Evolutionary conservation across 2,113 vertebrate genomes (phyloP).

Genomic region (Nymphicus hollandicus): DNA sequence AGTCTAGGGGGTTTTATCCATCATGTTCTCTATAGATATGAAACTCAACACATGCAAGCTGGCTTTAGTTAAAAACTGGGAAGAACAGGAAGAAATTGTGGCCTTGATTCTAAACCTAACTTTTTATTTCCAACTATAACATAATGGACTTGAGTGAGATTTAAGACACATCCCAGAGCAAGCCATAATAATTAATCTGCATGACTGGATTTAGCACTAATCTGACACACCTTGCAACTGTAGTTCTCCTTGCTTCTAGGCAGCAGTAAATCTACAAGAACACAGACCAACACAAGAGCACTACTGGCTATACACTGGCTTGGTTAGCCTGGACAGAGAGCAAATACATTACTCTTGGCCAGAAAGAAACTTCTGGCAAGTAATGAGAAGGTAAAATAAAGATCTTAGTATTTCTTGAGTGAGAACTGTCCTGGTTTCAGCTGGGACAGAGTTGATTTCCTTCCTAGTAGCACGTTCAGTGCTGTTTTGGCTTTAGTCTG

Average conservation of each 20-base stretch:
- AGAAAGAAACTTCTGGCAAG: not conserved
- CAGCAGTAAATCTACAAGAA: not conserved
- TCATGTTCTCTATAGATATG: not conserved
- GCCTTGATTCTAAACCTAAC: not conserved
- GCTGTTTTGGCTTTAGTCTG: not conserved
- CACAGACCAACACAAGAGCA: not conserved
- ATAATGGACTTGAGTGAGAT: not conserved
- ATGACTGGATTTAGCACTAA: not conserved
- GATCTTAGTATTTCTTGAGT: not conserved
- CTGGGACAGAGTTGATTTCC: not conserved
- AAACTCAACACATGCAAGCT: not conserved
- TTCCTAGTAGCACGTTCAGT: not conserved
- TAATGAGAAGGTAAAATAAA: not conserved
- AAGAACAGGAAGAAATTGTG: not conserved
- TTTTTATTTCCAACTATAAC: not conserved
- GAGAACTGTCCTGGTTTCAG: not conserved
- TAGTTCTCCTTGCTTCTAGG: not conserved
- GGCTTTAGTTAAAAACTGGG: not conserved
- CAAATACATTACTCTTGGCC: fast-evolving
- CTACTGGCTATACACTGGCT: not conserved
- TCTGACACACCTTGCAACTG: not conserved
- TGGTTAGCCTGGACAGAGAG: not conserved
- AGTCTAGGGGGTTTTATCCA: not conserved
- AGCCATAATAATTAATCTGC: not conserved
- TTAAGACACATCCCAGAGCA: not conserved